Percentiles rank a stretch among this genome's conserved stretches.
These are phyloP conservation scores for Oligia fasciuncula DNA, from an alignment of 2,888 invertebrate species.

Conservation along the genomic window DNA sequence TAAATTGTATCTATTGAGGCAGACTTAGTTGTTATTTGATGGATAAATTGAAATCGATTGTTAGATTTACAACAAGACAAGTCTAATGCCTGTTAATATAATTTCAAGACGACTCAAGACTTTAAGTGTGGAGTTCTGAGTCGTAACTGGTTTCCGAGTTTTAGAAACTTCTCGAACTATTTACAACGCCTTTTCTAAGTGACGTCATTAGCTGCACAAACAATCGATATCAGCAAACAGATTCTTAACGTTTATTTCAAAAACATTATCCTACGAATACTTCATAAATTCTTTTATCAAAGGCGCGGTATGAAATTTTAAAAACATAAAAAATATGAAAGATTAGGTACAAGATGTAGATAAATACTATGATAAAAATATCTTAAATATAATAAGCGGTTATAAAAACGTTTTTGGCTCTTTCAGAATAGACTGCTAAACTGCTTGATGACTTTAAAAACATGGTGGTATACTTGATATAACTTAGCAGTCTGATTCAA, in stretches of 20 bases:
- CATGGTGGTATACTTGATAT: constrained; percentile 5
- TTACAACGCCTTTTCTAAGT: constrained; percentile 6
- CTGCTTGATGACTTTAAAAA: constrained; percentile 18
- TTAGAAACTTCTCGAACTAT: constrained; percentile 32
- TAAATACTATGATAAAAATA: constrained; percentile 64
- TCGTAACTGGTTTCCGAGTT: constrained; percentile 28
- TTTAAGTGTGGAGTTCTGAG: constrained; percentile 20
- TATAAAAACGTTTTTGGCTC: constrained; percentile 57
- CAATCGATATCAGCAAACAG: constrained; percentile 28
- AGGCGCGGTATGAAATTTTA: constrained; percentile 46
- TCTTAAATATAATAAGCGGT: constrained; percentile 62
- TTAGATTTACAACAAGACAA: constrained; percentile 41
- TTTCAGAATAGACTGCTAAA: constrained; percentile 42
- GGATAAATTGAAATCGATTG: constrained; percentile 60
- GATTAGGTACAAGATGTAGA: constrained; percentile 64
- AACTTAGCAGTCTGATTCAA: constrained; percentile 47
- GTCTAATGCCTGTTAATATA: constrained; percentile 30
- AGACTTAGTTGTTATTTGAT: constrained; percentile 41
- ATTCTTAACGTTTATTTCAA: constrained; percentile 36
- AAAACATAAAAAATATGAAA: constrained; percentile 44
- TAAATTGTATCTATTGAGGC: constrained; percentile 57
- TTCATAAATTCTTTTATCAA: constrained; percentile 48
- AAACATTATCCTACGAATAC: constrained; percentile 41
- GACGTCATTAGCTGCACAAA: constrained; percentile 31
- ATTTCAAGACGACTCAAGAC: constrained; percentile 36